Evolutionary conservation across 2,113 vertebrate species (phyloP), one percentile per base, ranked within the genome.

Genomic region (Tachysurus fulvidraco): DNA sequence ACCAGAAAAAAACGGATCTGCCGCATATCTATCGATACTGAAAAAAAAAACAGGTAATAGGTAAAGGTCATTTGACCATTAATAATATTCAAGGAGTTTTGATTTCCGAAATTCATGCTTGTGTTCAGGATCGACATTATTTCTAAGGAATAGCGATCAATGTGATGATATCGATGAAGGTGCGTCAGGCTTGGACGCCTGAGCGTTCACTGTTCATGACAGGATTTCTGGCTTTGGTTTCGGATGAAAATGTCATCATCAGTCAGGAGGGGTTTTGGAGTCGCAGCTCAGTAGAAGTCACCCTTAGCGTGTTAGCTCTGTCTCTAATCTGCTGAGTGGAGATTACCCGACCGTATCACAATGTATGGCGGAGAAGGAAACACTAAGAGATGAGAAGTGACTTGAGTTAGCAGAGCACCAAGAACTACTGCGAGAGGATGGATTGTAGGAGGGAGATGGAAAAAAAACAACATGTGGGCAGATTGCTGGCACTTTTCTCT

Each of bases 401-500:
- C 28, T 60, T 23, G 55, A 41, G 78, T 3, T 60, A 36, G 77
- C 52, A 36, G 77, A 79, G 52, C 52, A 36, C n/a, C 19, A 52
- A 55, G 54, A 57, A 41, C 30, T 44, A 23, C 16, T 3, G 78
- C 21, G 17, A 44, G 71, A 59, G 50, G 73, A 71, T 77, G 46
- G 83, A 79, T 36, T 78, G 83, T 77, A 69, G 78, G 65, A 69
- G 82, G 73, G 13, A 80, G 13, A 81, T 46, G 67, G 62, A n/a
- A 23, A 16, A 41, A 81, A 55, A 81, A 87, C 46, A 62, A 67
- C n/a, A 59, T 78, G 77, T 88, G 80, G 84, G 88, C 79, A 87
- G 88, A 87, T 73, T 67, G 81, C 71, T 87, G 86, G 69, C 81
- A 76, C 57, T 83, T 87, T 62, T 76, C 84, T 85, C 62, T n/a